Conservation (phyloP, 2,113 vertebrate species). For the Oreochromis aureus region DNA sequence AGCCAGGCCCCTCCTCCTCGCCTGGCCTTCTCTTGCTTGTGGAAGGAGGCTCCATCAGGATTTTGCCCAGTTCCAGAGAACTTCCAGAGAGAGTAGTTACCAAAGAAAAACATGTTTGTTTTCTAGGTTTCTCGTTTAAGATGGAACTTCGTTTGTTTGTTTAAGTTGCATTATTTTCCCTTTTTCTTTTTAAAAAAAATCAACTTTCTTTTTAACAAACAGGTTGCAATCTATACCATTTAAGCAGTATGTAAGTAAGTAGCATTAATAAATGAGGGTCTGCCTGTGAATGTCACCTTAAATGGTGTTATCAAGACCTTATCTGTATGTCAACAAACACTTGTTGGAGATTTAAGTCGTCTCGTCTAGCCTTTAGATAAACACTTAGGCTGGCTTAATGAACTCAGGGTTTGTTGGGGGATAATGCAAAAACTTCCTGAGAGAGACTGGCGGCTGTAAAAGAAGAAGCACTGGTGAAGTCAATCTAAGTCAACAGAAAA, state of each 20-base stretch:
- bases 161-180: not conserved
- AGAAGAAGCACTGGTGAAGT: not conserved
- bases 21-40: not conserved
- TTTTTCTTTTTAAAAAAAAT: too few relatives aligned
- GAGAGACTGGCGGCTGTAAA: not conserved
- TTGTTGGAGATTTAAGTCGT: slow-evolving; percentile 33
- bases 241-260: not conserved
- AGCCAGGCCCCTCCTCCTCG: slow-evolving; percentile 24
- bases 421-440: not conserved
- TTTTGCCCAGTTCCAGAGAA: not conserved
- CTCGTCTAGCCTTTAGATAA: slow-evolving; percentile 49
- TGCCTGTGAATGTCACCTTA: not conserved
- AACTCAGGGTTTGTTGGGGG: slow-evolving; percentile 14
- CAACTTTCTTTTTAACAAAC: not conserved
- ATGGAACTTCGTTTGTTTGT: not conserved
- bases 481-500: not conserved
- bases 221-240: not conserved
- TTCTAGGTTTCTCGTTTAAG: not conserved
- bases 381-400: slow-evolving; percentile 44
- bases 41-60: not conserved
- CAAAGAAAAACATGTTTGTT: not conserved
- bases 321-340: slow-evolving; percentile 36
- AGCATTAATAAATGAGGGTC: not conserved
- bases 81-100: not conserved
- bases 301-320: slow-evolving; percentile 21